phyloP scores from a whole-genome alignment of 2,888 invertebrate genomes.

The Lottia scabra region DNA sequence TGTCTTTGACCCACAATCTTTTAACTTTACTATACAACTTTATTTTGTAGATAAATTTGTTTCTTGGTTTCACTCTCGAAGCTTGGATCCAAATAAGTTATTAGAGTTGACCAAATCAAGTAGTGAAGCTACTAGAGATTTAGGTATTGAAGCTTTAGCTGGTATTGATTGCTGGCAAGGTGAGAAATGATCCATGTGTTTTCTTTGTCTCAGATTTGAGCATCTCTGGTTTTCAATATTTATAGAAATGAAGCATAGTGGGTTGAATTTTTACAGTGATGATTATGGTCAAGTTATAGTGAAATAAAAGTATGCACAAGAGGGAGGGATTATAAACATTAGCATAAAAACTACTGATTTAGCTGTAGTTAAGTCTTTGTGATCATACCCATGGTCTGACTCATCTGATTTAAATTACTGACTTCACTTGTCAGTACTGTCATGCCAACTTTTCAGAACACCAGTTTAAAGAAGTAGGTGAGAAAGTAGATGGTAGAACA shows the following conservation, averaged over 20 bases:
- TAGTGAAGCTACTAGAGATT: conserved; percentile 34
- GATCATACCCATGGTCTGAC: too few species aligned
- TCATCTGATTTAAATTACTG: too few species aligned
- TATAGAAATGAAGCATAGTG: neutral
- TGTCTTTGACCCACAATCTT: too few species aligned
- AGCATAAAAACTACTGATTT: too few species aligned
- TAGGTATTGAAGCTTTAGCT: conserved; percentile 48
- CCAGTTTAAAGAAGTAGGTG: conserved; percentile 81
- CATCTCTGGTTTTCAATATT: neutral
- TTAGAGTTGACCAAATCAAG: conserved; percentile 40
- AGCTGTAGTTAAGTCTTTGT: too few species aligned
- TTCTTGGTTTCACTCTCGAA: conserved; percentile 47
- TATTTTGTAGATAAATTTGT: conserved; percentile 34
- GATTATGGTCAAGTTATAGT: too few species aligned
- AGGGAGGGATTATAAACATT: too few species aligned
- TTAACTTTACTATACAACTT: conserved; percentile 20
- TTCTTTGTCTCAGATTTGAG: too few species aligned
- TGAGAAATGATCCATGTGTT: conserved; percentile 9
- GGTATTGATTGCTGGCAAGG: conserved; percentile 40
- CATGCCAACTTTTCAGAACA: conserved; percentile 68
- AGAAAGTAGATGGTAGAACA: conserved; percentile 82
- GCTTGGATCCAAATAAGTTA: conserved; percentile 43
- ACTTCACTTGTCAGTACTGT: too few species aligned
- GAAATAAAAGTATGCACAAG: too few species aligned
- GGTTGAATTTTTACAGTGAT: neutral